These are phyloP conservation scores for Phrynocephalus forsythii DNA, from an alignment of 2,797 vertebrate genomes.

Conservation along the genomic window DNA sequence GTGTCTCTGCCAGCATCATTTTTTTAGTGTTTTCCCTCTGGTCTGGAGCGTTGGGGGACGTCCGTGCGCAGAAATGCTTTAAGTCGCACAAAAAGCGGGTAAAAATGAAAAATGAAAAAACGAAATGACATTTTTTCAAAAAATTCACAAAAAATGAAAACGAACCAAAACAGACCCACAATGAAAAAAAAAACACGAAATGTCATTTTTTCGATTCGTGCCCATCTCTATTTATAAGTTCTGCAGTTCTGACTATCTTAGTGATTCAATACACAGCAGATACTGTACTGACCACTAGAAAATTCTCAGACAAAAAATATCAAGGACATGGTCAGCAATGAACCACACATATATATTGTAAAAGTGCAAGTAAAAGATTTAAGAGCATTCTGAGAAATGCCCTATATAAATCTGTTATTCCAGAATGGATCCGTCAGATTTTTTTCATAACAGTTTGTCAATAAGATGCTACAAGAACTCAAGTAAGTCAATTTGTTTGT, in stretches of 20 bases:
- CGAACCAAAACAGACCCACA: too few species aligned
- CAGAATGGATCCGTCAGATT: background rate
- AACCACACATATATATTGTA: background rate
- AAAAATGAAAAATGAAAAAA: too few species aligned
- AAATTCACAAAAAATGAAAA: too few species aligned
- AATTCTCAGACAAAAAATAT: background rate
- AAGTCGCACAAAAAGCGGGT: too few species aligned
- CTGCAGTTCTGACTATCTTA: background rate
- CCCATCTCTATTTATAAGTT: background rate
- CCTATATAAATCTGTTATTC: background rate
- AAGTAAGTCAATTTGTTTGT: background rate
- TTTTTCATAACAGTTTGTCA: background rate
- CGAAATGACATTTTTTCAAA: too few species aligned
- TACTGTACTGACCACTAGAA: background rate
- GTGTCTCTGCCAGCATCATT: too few species aligned
- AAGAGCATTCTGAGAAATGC: background rate
- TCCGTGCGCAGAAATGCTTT: too few species aligned
- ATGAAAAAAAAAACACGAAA: too few species aligned
- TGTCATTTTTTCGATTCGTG: too few species aligned
- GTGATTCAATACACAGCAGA: background rate
- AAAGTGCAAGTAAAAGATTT: background rate
- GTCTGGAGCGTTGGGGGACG: too few species aligned
- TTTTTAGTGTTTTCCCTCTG: too few species aligned
- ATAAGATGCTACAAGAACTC: background rate
- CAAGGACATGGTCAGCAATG: background rate